Evolutionary conservation across 2,113 vertebrate genomes (phyloP).

Genomic region (Ibidorhyncha struthersii): DNA sequence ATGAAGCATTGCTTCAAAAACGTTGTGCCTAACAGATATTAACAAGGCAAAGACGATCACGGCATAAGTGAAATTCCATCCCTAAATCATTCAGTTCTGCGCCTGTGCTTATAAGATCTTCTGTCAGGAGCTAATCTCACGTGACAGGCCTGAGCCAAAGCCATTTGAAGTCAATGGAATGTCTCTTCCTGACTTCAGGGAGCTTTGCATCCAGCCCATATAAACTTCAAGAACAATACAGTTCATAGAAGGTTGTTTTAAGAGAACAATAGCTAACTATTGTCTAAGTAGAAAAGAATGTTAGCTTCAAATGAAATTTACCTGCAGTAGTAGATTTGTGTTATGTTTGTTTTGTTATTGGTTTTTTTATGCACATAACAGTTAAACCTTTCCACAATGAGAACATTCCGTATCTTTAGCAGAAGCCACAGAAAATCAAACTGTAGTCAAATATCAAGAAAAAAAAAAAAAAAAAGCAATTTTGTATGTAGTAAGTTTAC

Average conservation of each 20-base stretch:
- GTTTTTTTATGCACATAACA: not conserved
- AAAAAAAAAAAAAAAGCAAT: not conserved
- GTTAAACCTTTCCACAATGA: not conserved
- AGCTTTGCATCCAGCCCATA: constrained; percentile 29
- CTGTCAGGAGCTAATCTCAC: constrained; percentile 55
- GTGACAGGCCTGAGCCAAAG: constrained; percentile 56
- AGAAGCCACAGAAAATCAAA: not conserved
- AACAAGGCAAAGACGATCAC: not conserved
- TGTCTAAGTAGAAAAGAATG: not conserved
- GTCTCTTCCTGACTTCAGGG: constrained; percentile 42
- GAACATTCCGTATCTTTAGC: not conserved
- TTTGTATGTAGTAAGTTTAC: not conserved
- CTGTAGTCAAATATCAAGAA: not conserved
- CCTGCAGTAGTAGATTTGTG: not conserved
- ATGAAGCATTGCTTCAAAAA: not conserved
- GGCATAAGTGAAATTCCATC: constrained; percentile 24
- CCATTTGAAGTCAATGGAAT: constrained; percentile 47
- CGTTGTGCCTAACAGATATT: not conserved
- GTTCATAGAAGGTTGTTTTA: constrained; percentile 1
- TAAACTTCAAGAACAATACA: constrained; percentile 24
- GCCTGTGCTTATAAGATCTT: constrained; percentile 29
- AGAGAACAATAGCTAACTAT: constrained; percentile 1
- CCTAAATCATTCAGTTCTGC: not conserved
- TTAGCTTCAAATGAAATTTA: constrained; percentile 1
- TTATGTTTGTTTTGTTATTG: not conserved